Percentiles rank a stretch among this genome's conserved stretches.
phyloP scores from a whole-genome alignment of 2,797 vertebrate species.

The Chaetophractus vellerosus region DNA sequence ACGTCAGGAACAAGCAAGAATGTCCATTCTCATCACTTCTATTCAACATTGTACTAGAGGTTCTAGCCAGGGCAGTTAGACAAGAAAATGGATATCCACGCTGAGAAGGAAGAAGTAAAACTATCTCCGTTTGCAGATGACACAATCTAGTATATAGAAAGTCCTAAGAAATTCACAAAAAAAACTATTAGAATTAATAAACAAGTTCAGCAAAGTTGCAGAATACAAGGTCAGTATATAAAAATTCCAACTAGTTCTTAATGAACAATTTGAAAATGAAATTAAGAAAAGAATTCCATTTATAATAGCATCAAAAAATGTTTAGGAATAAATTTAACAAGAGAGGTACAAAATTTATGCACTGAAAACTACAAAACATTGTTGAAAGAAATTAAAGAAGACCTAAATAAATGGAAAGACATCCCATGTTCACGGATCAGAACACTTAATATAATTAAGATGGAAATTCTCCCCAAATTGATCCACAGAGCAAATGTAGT shows the following conservation, averaged over 20 bases:
- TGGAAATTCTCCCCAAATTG: background rate
- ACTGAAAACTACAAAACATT: background rate
- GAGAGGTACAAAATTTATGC: background rate
- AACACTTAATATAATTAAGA: conserved; percentile 4
- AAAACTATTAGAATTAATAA: conserved; percentile 40
- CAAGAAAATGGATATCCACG: background rate
- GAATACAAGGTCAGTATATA: background rate
- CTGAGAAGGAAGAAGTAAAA: conserved; percentile 1
- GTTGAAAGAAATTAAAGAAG: conserved; percentile 49
- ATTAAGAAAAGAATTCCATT: conserved; percentile 24
- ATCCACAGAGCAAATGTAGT: background rate
- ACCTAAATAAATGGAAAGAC: background rate
- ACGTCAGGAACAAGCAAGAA: background rate
- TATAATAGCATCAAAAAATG: background rate
- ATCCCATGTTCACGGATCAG: background rate
- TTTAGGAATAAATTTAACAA: background rate
- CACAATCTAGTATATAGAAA: background rate
- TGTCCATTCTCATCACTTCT: background rate
- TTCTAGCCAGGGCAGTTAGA: background rate
- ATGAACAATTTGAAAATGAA: conserved; percentile 14
- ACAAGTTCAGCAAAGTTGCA: background rate
- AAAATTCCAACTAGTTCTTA: background rate
- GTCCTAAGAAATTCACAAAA: background rate
- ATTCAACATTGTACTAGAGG: background rate
- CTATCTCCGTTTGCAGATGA: background rate